Conservation (phyloP, 2,888 invertebrate genomes). For the Alsophila aescularia region DNA sequence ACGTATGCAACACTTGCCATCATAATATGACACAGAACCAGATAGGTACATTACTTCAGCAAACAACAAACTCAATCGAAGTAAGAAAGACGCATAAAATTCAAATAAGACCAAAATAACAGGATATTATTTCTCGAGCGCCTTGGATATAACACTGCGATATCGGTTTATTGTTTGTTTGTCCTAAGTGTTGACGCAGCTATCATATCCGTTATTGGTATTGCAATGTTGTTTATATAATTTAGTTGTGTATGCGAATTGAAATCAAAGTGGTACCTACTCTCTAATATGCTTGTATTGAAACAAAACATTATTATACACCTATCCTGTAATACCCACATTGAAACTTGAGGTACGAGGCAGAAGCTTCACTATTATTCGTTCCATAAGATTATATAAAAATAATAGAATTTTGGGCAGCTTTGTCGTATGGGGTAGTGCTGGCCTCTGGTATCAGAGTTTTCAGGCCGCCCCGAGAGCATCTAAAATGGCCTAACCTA, state of each 20-base stretch:
- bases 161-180: slow-evolving; percentile 22
- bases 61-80: neutral
- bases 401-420: too few relatives aligned
- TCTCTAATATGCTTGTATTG: too few relatives aligned
- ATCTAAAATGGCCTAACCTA: too few relatives aligned
- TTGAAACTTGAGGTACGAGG: too few relatives aligned
- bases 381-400: too few relatives aligned
- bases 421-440: too few relatives aligned
- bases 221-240: neutral
- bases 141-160: slow-evolving; percentile 4
- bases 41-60: neutral
- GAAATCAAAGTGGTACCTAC: neutral
- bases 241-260: neutral
- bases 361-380: too few relatives aligned
- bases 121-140: slow-evolving; percentile 28
- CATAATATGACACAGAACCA: too few relatives aligned
- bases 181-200: slow-evolving; percentile 13
- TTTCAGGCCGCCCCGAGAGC: too few relatives aligned
- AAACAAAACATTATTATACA: too few relatives aligned
- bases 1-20: too few relatives aligned
- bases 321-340: neutral
- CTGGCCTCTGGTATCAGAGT: too few relatives aligned
- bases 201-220: slow-evolving; percentile 17
- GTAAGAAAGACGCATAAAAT: slow-evolving; percentile 35
- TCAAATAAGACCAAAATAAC: slow-evolving; percentile 42